Evolutionary conservation across 1,140 invertebrate species (phyloP).

Genomic region (Chrysomallon squamiferum): DNA sequence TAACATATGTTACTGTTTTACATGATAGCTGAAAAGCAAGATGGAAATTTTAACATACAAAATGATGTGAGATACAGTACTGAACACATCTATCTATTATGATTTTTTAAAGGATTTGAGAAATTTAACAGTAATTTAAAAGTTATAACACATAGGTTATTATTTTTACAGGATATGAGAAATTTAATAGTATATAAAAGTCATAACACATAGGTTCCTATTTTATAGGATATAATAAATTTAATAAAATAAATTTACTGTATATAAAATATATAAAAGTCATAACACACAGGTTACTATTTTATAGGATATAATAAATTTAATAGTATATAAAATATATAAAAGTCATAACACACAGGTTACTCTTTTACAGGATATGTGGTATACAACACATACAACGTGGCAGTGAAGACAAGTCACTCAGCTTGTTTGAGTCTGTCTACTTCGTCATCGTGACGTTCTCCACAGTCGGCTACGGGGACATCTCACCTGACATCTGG

Average conservation of each 20-base stretch:
- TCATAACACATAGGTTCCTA: background rate
- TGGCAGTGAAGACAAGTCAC: constrained; percentile 74
- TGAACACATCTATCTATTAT: too few species aligned
- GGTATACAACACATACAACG: constrained; percentile 95
- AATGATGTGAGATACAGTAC: too few species aligned
- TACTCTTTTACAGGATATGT: constrained; percentile 75
- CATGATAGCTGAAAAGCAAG: too few species aligned
- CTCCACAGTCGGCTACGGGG: constrained; percentile 79
- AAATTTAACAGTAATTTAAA: too few species aligned
- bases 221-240: background rate
- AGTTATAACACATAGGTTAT: too few species aligned
- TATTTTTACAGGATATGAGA: too few species aligned
- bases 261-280: background rate
- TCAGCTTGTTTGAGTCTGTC: constrained; percentile 91
- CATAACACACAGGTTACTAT: background rate
- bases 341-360: background rate
- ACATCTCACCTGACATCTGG: constrained; percentile 95
- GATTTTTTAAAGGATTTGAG: too few species aligned
- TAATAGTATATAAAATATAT: background rate
- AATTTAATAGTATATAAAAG: too few species aligned
- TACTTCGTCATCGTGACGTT: constrained; percentile 98
- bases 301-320: background rate
- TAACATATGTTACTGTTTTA: background rate
- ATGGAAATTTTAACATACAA: too few species aligned
- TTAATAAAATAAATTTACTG: background rate